Base-by-base conservation (phyloP, 92 coral and sea anemone species). In the Pocillopora meandrina region DNA sequence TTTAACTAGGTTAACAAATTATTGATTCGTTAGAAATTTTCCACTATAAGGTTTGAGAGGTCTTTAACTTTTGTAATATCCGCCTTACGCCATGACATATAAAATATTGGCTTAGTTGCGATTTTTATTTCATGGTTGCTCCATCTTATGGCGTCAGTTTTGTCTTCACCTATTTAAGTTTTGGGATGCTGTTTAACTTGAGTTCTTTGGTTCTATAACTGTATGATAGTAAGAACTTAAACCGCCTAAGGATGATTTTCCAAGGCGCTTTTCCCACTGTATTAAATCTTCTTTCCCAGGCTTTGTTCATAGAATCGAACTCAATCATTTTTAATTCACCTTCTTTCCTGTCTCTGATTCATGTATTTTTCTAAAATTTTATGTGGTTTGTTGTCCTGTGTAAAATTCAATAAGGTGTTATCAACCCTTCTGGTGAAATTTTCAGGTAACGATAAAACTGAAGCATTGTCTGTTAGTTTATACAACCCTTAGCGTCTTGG, bases 161-260 rank as follows among this genome's bases (percentile, higher is more conserved):
- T 58, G 13, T 75, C 64, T 58, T 75, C 65, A 58, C 59, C 61
- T 12, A 12, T 26, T 75, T 75, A 65, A n/a, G 17, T 13, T 21
- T 75, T 20, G 79, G 55, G 12, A 23, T 35, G 61, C 33, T 75
- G 55, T 31, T 75, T 58, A 58, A 20, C 17, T 3, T 58, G 14
- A 58, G 49, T 23, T 33, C 66, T 75, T 58, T 75, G 64, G 66
- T 57, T 26, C 17, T 57, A 23, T 75, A 75, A 75, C 12, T n/a
- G 57, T 2, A 71, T 34, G 75, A 71, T 36, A 17, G 9, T 2
- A 36, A 3, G 20, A 57, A 75, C 65, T 13, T 31, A 26, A 26
- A 21, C 65, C 67, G 3, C 65, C 79, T 17, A 5, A 67, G 80
- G 20, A 59, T 76, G 80, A 76, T 76, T 76, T 76, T 76, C 80